Evolutionary conservation across 64 coral and sea anemone species (phyloP).

Genomic region (Acropora tenuis): DNA sequence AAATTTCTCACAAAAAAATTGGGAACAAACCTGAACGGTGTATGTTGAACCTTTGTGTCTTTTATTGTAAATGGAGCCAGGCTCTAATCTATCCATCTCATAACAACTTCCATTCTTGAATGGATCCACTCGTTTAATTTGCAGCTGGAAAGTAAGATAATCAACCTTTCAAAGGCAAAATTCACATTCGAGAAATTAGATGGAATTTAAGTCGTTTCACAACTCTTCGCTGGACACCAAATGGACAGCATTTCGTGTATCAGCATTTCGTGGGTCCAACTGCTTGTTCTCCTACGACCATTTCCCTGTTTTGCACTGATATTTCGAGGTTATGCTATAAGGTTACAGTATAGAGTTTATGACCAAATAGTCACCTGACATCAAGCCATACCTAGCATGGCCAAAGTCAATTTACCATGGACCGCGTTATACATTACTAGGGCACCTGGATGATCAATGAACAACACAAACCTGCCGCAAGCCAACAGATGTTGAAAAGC

Average conservation of each 20-base stretch:
- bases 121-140: slow-evolving; percentile 57
- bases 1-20: not conserved
- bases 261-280: too few relatives aligned
- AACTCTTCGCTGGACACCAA: too few relatives aligned
- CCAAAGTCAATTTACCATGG: too few relatives aligned
- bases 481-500: slow-evolving; percentile 77
- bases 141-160: not conserved
- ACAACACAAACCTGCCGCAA: slow-evolving; percentile 50
- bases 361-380: too few relatives aligned
- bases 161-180: not conserved
- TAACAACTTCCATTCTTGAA: slow-evolving; percentile 66
- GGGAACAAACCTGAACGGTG: slow-evolving; percentile 56
- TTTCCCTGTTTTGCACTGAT: not conserved
- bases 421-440: not conserved
- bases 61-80: slow-evolving; percentile 32
- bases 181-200: not conserved
- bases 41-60: slow-evolving; percentile 25
- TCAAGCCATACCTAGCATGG: too few relatives aligned
- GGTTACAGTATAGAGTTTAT: too few relatives aligned
- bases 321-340: not conserved
- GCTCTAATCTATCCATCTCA: not conserved
- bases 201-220: too few relatives aligned
- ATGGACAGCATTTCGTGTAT: too few relatives aligned
- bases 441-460: not conserved
- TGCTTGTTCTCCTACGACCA: not conserved